Evolutionary conservation across 1,140 invertebrate genomes (phyloP).

Genomic region (Leptinotarsa undecemlineata): DNA sequence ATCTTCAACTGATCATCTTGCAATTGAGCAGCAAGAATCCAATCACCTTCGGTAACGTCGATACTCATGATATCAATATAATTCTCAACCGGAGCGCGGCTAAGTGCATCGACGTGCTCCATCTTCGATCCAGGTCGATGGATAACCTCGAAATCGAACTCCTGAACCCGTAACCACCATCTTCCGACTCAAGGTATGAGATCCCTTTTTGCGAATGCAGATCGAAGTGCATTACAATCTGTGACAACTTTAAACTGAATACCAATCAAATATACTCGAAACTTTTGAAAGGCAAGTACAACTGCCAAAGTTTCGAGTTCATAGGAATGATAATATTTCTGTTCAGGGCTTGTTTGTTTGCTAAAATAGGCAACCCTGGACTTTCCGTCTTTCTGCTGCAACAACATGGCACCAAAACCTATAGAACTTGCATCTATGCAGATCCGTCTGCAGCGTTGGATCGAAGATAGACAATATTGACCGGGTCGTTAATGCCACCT

Average conservation of each 20-base stretch:
- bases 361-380: slow-evolving; percentile 36
- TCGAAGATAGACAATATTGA: slow-evolving; percentile 40
- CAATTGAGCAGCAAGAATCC: no score
- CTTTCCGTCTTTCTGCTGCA: slow-evolving; percentile 2
- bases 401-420: slow-evolving; percentile 36
- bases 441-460: slow-evolving; percentile 32
- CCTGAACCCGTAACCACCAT: no score
- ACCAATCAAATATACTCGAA: slow-evolving; percentile 40
- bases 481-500: slow-evolving; percentile 24
- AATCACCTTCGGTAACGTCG: no score
- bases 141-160: no score
- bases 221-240: slow-evolving; percentile 44
- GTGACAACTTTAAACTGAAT: slow-evolving; percentile 42
- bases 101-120: no score
- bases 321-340: slow-evolving; percentile 35
- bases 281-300: slow-evolving; percentile 48
- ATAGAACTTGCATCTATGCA: slow-evolving; percentile 32
- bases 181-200: slow-evolving; percentile 29
- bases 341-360: slow-evolving; percentile 28
- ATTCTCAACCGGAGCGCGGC: no score
- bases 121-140: no score
- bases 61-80: no score
- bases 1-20: no score
- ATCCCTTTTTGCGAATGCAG: slow-evolving; percentile 39
- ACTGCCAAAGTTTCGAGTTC: slow-evolving; percentile 41